These are phyloP conservation scores for Sceliomorpha sp. DNA, from an alignment of 2,888 invertebrate genomes.

Conservation along the genomic window DNA sequence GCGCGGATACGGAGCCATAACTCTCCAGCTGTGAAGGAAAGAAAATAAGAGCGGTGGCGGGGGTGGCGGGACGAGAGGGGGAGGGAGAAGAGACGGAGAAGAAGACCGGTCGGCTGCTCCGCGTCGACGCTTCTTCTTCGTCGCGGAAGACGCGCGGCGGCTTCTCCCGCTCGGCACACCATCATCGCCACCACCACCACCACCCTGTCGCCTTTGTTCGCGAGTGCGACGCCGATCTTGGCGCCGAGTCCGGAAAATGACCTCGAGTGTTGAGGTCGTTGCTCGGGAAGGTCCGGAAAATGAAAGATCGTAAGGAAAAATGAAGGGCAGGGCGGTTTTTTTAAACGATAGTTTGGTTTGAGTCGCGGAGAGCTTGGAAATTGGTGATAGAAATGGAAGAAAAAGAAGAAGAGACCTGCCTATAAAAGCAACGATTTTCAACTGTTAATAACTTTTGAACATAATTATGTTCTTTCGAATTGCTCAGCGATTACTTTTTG, in stretches of 20 bases:
- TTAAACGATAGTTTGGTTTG: too few relatives aligned
- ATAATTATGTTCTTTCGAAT: too few relatives aligned
- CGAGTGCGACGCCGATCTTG: slow-evolving; percentile 49
- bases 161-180: slow-evolving; percentile 39
- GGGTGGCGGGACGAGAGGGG: slow-evolving; percentile 20
- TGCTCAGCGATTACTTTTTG: too few relatives aligned
- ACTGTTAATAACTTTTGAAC: too few relatives aligned
- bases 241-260: slow-evolving; percentile 57
- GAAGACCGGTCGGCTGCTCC: slow-evolving; percentile 33
- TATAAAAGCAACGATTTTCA: too few relatives aligned
- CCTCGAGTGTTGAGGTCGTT: slow-evolving; percentile 53
- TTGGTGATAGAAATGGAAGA: too few relatives aligned
- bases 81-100: slow-evolving; percentile 18
- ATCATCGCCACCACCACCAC: too few relatives aligned
- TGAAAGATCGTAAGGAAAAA: too few relatives aligned
- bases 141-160: slow-evolving; percentile 32
- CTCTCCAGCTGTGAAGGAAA: slow-evolving; percentile 35
- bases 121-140: slow-evolving; percentile 50
- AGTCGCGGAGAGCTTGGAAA: too few relatives aligned
- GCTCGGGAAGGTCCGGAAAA: slow-evolving; percentile 28
- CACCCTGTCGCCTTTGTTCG: slow-evolving; percentile 48
- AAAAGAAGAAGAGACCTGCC: too few relatives aligned
- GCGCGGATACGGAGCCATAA: slow-evolving; percentile 46
- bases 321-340: too few relatives aligned
- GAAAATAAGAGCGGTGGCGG: slow-evolving; percentile 37